Conservation (phyloP, 2,888 invertebrate genomes). For the Orchesellides sinensis region DNA sequence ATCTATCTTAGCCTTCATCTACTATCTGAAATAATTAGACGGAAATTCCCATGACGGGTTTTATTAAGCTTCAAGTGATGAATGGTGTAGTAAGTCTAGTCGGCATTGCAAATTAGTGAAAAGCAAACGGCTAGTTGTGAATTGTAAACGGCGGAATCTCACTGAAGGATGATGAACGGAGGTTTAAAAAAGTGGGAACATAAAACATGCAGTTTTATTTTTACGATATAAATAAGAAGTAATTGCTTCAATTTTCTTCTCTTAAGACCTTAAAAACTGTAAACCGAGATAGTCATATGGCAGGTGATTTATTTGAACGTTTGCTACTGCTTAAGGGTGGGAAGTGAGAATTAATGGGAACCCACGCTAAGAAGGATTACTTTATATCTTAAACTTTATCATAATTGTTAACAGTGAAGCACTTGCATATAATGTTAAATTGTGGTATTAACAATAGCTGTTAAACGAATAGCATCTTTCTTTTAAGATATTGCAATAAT, state of each 20-base stretch:
- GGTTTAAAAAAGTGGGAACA: too few species aligned
- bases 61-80: conserved; percentile 13
- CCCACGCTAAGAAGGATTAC: background rate
- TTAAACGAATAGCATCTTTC: background rate
- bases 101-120: background rate
- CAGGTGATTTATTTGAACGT: background rate
- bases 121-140: background rate
- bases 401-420: background rate
- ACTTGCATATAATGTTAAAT: background rate
- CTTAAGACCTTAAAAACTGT: background rate
- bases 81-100: background rate
- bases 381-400: background rate
- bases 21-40: conserved; percentile 25
- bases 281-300: background rate
- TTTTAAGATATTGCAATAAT: background rate
- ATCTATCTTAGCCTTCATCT: background rate
- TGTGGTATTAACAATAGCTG: background rate
- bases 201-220: too few species aligned
- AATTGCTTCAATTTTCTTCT: background rate
- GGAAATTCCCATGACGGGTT: conserved; percentile 35
- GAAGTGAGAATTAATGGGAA: background rate
- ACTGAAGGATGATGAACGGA: too few species aligned
- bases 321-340: background rate
- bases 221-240: too few species aligned
- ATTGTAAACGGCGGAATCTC: background rate